These are phyloP conservation scores for Chionis minor DNA, from an alignment of 2,113 vertebrate genomes.

Conservation along the genomic window DNA sequence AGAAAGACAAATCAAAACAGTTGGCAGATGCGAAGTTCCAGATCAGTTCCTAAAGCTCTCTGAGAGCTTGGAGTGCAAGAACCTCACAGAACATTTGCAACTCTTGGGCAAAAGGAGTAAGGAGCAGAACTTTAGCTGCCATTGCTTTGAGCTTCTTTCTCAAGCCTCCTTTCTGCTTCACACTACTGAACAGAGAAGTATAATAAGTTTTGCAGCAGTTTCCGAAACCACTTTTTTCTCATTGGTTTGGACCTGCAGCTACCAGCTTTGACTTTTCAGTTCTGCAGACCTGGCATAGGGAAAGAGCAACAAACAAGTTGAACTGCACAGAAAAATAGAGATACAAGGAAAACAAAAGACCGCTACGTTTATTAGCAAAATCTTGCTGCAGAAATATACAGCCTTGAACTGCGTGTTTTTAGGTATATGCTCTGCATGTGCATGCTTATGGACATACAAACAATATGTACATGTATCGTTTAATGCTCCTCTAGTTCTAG, in stretches of 20 bases:
- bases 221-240: neutral
- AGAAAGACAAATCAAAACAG: neutral
- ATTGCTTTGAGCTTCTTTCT: neutral
- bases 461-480: neutral
- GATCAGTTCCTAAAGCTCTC: neutral
- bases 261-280: neutral
- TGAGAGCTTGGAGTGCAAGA: neutral
- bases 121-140: neutral
- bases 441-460: neutral
- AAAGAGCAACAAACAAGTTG: neutral
- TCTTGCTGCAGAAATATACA: neutral
- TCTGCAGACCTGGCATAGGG: neutral
- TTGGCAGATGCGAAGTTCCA: neutral
- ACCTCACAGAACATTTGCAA: neutral
- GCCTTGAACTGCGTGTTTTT: neutral
- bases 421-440: neutral
- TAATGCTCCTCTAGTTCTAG: neutral
- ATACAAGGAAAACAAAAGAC: neutral
- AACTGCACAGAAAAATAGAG: neutral
- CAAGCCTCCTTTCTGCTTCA: neutral
- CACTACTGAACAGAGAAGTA: neutral
- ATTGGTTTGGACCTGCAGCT: neutral
- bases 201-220: neutral
- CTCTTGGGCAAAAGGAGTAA: neutral
- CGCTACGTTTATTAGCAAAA: neutral